Evolutionary conservation across 1,140 invertebrate genomes (phyloP).

Genomic region (Hermetia illucens): DNA sequence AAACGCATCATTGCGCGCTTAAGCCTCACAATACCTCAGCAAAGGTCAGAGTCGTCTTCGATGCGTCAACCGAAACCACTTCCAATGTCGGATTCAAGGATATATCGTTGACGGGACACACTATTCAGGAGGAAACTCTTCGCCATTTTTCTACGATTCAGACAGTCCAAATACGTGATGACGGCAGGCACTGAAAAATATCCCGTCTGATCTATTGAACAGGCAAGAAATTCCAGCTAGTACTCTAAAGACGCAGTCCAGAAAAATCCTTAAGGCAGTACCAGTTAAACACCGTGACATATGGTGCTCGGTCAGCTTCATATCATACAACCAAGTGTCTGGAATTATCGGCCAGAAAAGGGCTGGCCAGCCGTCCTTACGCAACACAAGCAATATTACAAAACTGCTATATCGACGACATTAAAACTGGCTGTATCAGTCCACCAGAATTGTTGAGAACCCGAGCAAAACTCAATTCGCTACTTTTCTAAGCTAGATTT

Average conservation of each 20-base stretch:
- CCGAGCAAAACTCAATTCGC: too few species aligned
- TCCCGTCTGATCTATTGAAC: conserved; percentile 15
- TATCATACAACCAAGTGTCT: too few species aligned
- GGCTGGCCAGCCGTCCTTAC: too few species aligned
- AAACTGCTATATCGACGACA: too few species aligned
- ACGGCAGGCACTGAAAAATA: conserved; percentile 20
- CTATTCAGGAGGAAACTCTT: conserved; percentile 5
- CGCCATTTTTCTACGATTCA: conserved; percentile 1
- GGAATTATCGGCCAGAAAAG: too few species aligned
- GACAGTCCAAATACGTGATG: conserved; percentile 11
- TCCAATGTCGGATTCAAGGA: conserved; percentile 11
- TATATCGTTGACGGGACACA: conserved; percentile 6
- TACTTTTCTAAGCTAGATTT: too few species aligned
- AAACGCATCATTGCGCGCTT: conserved; percentile 20
- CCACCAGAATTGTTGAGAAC: too few species aligned
- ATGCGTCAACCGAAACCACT: conserved; percentile 8
- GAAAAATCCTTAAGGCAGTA: conserved; percentile 1
- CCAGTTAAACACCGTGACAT: conserved; percentile 5
- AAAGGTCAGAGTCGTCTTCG: conserved; percentile 12
- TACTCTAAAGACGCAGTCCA: conserved; percentile 15
- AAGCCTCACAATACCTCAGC: conserved; percentile 9
- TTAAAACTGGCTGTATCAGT: too few species aligned
- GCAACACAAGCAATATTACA: too few species aligned
- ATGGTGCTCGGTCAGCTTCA: too few species aligned
- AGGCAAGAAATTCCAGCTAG: conserved; percentile 15